These are phyloP conservation scores for Drosophila lini DNA, from an alignment of 1,140 invertebrate species.

Conservation along the genomic window DNA sequence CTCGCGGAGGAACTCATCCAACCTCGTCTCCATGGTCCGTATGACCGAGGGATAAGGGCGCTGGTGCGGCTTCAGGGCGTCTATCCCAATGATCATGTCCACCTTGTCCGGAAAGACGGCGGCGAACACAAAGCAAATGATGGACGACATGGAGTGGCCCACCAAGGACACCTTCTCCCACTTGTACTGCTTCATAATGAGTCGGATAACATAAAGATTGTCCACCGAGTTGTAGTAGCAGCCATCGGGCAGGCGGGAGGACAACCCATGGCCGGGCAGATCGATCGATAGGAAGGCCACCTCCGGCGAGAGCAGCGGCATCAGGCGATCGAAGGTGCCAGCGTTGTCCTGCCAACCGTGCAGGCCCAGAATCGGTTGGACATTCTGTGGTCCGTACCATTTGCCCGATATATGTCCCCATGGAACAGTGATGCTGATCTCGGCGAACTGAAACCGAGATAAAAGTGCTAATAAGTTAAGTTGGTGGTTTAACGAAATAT, in stretches of 20 bases:
- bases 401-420: conserved; percentile 92
- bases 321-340: conserved; percentile 89
- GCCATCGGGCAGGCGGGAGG: conserved; percentile 88
- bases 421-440: conserved; percentile 90
- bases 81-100: conserved; percentile 88
- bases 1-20: conserved; percentile 85
- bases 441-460: conserved; percentile 84
- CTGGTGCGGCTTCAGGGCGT: conserved; percentile 87
- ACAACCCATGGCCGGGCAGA: conserved; percentile 89
- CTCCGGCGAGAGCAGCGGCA: conserved; percentile 87
- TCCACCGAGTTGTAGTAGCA: conserved; percentile 87
- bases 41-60: conserved; percentile 61
- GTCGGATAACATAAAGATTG: conserved; percentile 86
- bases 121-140: conserved; percentile 86
- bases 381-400: conserved; percentile 88
- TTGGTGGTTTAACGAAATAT: not conserved
- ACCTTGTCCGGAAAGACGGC: conserved; percentile 87
- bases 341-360: conserved; percentile 93
- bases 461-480: no score
- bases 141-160: conserved; percentile 89
- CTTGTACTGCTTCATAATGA: conserved; percentile 88
- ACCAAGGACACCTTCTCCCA: conserved; percentile 89
- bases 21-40: conserved; percentile 75
- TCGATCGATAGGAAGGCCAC: conserved; percentile 89
- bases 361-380: conserved; percentile 88